phyloP scores from a whole-genome alignment of 2,888 invertebrate genomes.

The Microctonus aethiopoides region DNA sequence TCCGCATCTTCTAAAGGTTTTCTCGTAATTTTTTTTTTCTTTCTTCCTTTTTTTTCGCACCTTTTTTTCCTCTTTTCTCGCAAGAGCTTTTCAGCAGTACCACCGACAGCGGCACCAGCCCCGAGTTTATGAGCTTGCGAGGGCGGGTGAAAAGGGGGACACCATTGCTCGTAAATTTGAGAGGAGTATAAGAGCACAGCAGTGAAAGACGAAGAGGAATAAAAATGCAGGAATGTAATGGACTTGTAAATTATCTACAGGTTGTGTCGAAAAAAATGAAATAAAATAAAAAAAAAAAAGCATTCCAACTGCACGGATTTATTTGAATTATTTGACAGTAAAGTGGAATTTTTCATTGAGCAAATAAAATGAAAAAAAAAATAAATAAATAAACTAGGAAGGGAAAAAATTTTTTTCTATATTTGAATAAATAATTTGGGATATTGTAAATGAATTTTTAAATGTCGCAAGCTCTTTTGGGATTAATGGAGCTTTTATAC shows the following conservation, averaged over 20 bases:
- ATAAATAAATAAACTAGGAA: neutral
- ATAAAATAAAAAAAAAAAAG: neutral
- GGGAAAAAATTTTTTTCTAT: neutral
- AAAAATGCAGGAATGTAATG: slow-evolving; percentile 45
- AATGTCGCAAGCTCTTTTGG: slow-evolving; percentile 34
- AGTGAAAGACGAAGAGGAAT: neutral
- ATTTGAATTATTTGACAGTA: neutral
- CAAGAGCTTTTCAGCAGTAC: neutral
- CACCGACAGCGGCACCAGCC: neutral
- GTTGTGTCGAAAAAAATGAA: slow-evolving; percentile 3
- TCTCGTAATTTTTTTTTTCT: neutral
- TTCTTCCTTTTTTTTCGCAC: neutral
- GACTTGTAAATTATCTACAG: slow-evolving; percentile 52
- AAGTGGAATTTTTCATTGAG: neutral
- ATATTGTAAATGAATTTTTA: slow-evolving; percentile 33
- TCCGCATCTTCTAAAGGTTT: slow-evolving; percentile 1
- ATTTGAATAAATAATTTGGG: slow-evolving; percentile 8
- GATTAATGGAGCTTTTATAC: slow-evolving; percentile 40
- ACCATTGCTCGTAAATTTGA: slow-evolving; percentile 46
- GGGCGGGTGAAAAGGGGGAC: slow-evolving; percentile 22
- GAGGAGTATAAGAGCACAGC: slow-evolving; percentile 37
- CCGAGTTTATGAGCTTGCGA: slow-evolving; percentile 37
- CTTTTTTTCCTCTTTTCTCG: neutral
- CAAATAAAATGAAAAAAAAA: too few species aligned
- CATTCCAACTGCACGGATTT: neutral